Base-by-base conservation (phyloP, 2,888 invertebrate genomes). In the Diarsia dahlii region DNA sequence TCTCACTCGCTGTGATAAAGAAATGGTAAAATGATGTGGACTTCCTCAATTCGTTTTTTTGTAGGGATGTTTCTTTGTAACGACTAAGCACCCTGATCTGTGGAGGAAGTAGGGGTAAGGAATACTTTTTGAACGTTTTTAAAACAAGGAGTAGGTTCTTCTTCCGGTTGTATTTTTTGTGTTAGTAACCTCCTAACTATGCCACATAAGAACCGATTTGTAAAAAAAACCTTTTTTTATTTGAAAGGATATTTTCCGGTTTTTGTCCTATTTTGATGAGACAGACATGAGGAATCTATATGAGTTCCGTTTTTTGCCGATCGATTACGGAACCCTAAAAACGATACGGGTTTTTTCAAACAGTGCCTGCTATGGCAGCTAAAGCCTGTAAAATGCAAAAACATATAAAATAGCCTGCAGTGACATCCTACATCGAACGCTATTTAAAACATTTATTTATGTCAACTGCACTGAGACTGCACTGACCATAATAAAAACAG, bases 21-120 rank as follows among this genome's bases (percentile, higher is more conserved):
- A 58, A 64, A 81, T 62, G 15, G 75, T 52, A 81, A 74, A 81
- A 74, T 65, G 52, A 3, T 18, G 56, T n/a, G 18, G 64, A 81
- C 50, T 80, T 10, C 13, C 50, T 13, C 23, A 74, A 74, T n/a
- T 46, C 18, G 5, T 50, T 56, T 73, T 48, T 80, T 71, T n/a
- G 56, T 62, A 5, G 46, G 2, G 39, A 6, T 4, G 28, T 28
- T 15, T 78, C 39, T 62, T 76, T 50, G 64, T 48, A 13, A 56
- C 39, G 28, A 39, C 5, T 56, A 48, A 28, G 45, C 15, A 9
- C 10, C 15, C 1, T 50, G 74, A 50, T 72, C 50, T 39, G 20
- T 0, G 39, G 23, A 9, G 8, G 48, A 5, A 45, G 1, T 23
- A 50, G 74, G 50, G 45, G 5, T 12, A 12, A 0, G 15, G 45